Conservation (phyloP, 1,140 invertebrate genomes). For the Drosophila ogumai region DNA sequence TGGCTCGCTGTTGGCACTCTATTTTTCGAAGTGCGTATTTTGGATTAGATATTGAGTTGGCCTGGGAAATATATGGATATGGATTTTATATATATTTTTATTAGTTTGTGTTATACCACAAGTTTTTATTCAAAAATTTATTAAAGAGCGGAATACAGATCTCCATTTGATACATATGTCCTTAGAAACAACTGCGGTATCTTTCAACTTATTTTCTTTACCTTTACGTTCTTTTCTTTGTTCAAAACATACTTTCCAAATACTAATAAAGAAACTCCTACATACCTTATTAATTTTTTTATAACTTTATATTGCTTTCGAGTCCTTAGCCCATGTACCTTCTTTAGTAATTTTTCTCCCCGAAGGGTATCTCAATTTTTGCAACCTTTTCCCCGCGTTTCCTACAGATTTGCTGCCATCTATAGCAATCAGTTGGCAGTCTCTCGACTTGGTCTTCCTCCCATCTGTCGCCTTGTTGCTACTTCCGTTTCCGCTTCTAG, state of each 20-base stretch:
- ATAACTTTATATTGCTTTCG: not conserved
- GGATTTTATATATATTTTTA: not conserved
- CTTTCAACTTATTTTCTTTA: not conserved
- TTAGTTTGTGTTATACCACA: not conserved
- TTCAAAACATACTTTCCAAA: not conserved
- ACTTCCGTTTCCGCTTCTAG: constrained; percentile 78
- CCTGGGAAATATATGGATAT: not conserved
- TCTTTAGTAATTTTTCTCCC: not conserved
- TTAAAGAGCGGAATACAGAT: not conserved
- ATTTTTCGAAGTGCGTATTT: not conserved
- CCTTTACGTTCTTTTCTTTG: not conserved
- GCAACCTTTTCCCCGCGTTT: not conserved
- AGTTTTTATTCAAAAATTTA: not conserved
- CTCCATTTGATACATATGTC: not conserved
- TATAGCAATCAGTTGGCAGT: constrained; percentile 67
- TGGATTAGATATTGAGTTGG: not conserved
- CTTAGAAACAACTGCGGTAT: too few species aligned
- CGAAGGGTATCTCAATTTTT: constrained; percentile 6
- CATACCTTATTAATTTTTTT: not conserved
- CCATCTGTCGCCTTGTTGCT: constrained; percentile 66
- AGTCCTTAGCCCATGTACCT: not conserved
- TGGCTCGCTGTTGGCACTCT: not conserved
- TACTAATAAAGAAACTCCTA: not conserved
- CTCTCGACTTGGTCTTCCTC: constrained; percentile 31
- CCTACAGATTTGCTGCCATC: constrained; percentile 11